A percentile compares a stretch with the other conserved stretches of the same genome.
Conservation (phyloP, 2,888 invertebrate genomes). For the Megaustenia siamemsis region DNA sequence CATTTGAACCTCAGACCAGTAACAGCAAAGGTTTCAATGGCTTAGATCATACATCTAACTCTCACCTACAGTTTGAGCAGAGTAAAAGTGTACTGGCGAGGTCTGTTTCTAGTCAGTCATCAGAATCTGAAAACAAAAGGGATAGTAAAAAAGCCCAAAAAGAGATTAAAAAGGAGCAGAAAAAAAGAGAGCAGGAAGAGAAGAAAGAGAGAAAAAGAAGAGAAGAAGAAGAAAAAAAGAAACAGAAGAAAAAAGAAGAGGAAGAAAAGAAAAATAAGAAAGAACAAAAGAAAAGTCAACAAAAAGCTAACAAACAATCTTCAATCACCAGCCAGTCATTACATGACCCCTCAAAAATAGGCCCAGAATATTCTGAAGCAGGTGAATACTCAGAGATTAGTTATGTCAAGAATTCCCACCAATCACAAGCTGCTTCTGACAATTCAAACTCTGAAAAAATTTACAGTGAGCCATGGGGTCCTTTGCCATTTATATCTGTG, state of each 20-base stretch:
- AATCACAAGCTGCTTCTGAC: background rate
- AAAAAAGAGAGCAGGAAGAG: background rate
- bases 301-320: background rate
- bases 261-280: conserved; percentile 25
- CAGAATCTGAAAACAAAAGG: conserved; percentile 6
- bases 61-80: background rate
- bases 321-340: background rate
- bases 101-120: conserved; percentile 10
- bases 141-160: conserved; percentile 13
- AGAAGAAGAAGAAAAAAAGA: conserved; percentile 4
- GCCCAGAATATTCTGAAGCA: conserved; percentile 22
- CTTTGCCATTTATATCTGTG: background rate
- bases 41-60: background rate
- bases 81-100: background rate
- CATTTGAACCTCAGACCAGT: background rate
- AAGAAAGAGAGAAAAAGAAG: background rate
- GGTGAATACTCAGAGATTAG: background rate
- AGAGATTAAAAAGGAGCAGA: conserved; percentile 37
- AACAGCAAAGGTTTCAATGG: background rate
- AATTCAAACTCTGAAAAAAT: conserved; percentile 14
- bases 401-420: background rate
- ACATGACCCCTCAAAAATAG: background rate
- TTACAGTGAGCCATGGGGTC: conserved; percentile 35
- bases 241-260: conserved; percentile 23
- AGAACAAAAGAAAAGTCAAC: conserved; percentile 12